Base-by-base conservation (phyloP, 2,113 vertebrate species). In the Nansenia antarctica region DNA sequence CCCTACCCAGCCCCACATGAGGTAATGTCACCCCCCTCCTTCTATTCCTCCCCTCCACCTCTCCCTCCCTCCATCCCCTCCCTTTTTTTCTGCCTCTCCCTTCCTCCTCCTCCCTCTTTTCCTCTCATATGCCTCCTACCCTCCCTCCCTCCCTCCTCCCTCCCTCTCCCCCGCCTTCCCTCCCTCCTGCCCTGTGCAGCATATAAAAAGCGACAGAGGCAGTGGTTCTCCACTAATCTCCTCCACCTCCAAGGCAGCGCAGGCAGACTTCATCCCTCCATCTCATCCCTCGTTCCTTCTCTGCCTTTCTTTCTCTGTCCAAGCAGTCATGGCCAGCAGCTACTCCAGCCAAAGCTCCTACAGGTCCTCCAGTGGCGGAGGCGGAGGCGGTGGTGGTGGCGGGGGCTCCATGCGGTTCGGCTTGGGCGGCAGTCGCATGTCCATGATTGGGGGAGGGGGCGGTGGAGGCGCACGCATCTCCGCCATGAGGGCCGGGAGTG, bases 201-300 rank as follows among this genome's bases (percentile, higher is more conserved):
- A 90, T 91, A 91, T 77, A 89, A 91, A 88, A 67, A 64, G 52
- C 9, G 7, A 35, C 37, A 45, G 66, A 32, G 69, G 55, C 26
- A 69, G 65, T 9, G 55, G 18, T 63, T 34, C 54, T 70, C 75
- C 82, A 77, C 82, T n/a, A 86, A 67, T 61, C 86, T 70, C 67
- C 79, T 83, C 54, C 62, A 59, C 62, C 59, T 78, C 58, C 69
- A 20, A 68, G 66, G 20, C 79, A 85, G 39, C 64, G 20, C 79
- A 85, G 39, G 27, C 67, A 77, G 70, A 79, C 22, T 67, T 79
- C 59, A 80, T 2, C 62, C 68, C 45, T n/a, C n/a, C n/a, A n/a
- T n/a, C n/a, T n/a, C n/a, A n/a, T n/a, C n/a, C n/a, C n/a, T n/a
- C n/a, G n/a, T n/a, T n/a, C n/a, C n/a, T n/a, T n/a, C n/a, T n/a